phyloP scores from a whole-genome alignment of 2,797 vertebrate species.

The Phataginus tricuspis region DNA sequence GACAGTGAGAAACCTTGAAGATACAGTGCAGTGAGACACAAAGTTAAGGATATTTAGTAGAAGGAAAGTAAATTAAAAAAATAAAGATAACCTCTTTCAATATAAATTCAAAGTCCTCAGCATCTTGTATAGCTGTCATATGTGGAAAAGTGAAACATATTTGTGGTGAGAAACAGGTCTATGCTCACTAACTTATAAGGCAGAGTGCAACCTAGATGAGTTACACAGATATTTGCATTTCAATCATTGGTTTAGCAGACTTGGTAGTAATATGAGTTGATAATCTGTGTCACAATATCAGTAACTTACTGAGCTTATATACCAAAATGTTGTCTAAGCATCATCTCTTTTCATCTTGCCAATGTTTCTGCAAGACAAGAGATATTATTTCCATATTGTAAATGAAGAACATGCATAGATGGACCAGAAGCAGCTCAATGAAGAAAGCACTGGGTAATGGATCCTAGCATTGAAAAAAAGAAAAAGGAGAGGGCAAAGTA shows the following conservation, averaged over 20 bases:
- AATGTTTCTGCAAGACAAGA: neutral
- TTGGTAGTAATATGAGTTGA: neutral
- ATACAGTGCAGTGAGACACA: neutral
- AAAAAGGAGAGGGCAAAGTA: neutral
- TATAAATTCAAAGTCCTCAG: neutral
- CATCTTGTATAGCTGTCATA: neutral
- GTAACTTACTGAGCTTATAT: neutral
- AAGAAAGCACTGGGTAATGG: neutral
- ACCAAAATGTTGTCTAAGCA: neutral
- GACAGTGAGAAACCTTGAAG: neutral
- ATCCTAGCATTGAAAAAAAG: neutral
- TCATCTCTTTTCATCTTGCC: neutral
- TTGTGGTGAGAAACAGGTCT: neutral
- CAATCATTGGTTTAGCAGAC: neutral
- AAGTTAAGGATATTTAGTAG: neutral
- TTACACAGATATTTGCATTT: neutral
- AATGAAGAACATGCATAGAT: neutral
- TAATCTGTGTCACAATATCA: neutral
- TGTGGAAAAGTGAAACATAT: neutral
- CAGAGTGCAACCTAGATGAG: neutral
- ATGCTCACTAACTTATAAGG: neutral
- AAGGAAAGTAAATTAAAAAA: neutral
- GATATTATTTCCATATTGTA: conserved; percentile 2
- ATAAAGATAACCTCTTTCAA: neutral
- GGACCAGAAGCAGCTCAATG: neutral